A percentile compares a stretch with the other conserved stretches of the same genome.
Evolutionary conservation across 2,113 vertebrate genomes (phyloP).

Genomic region (Anhinga anhinga): DNA sequence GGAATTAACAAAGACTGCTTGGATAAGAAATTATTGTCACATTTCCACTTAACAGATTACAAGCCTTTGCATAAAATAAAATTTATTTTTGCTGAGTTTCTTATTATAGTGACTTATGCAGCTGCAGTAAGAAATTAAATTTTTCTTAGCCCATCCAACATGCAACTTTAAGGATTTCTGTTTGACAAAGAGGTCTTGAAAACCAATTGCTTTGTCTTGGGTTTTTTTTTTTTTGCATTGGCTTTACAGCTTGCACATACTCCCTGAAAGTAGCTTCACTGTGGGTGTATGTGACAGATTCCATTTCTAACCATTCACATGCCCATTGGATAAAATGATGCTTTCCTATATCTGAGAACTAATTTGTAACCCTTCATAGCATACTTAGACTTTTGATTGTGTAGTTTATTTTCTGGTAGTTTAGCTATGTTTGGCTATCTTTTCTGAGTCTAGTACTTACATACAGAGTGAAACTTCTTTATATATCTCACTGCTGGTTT

Average conservation of each 20-base stretch:
- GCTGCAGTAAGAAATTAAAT: constrained; percentile 5
- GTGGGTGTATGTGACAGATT: neutral
- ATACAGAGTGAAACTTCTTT: neutral
- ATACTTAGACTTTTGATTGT: neutral
- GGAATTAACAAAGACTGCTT: neutral
- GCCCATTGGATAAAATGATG: neutral
- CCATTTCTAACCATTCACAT: neutral
- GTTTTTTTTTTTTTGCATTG: neutral
- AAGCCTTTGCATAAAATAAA: neutral
- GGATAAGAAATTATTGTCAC: neutral
- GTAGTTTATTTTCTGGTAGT: neutral
- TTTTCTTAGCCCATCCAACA: neutral
- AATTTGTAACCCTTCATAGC: neutral
- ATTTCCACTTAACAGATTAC: neutral
- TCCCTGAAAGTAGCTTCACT: constrained; percentile 2
- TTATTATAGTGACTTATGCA: neutral
- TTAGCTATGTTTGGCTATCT: neutral
- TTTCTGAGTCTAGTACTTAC: neutral
- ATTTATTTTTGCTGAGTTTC: neutral
- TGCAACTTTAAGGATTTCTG: constrained; percentile 23
- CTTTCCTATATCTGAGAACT: neutral
- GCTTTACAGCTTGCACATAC: neutral
- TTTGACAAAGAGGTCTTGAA: constrained; percentile 13
- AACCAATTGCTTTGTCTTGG: neutral
- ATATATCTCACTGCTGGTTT: neutral